Evolutionary conservation across 2,888 invertebrate genomes (phyloP).

Genomic region (Apantesis nais): DNA sequence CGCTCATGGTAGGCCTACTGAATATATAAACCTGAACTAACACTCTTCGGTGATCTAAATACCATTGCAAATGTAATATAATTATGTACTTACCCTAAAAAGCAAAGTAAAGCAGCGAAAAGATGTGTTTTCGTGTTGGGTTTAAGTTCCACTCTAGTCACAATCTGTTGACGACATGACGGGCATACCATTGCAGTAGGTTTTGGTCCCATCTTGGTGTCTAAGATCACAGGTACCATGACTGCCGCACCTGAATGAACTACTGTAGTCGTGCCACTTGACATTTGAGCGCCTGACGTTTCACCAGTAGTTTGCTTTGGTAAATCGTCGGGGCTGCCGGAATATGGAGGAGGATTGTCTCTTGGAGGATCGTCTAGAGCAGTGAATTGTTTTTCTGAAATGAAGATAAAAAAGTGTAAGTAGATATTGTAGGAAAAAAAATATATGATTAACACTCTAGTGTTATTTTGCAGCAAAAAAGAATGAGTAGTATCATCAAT

Average conservation of each 20-base stretch:
- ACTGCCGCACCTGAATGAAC: not conserved
- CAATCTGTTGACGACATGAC: constrained; percentile 73
- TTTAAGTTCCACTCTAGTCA: constrained; percentile 70
- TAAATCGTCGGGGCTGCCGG: not conserved
- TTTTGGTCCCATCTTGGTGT: constrained; percentile 26
- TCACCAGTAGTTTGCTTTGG: not conserved
- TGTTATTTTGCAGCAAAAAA: not conserved
- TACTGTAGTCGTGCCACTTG: not conserved
- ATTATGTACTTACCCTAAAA: constrained; percentile 39
- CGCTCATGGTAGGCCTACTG: no score
- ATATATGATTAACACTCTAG: no score
- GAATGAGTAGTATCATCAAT: not conserved
- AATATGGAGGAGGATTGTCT: not conserved
- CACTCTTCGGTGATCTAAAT: no score
- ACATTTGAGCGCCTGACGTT: not conserved
- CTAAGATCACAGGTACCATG: not conserved
- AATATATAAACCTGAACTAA: not conserved
- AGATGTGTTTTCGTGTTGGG: constrained; percentile 83
- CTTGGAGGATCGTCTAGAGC: no score
- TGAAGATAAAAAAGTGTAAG: not conserved
- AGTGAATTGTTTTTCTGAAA: not conserved
- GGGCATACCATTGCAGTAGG: constrained; percentile 67
- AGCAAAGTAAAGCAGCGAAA: constrained; percentile 80
- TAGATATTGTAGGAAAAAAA: not conserved
- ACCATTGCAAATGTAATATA: not conserved